These are phyloP conservation scores for Gallinago solitaria DNA, from an alignment of 2,797 vertebrate genomes.

Conservation along the genomic window DNA sequence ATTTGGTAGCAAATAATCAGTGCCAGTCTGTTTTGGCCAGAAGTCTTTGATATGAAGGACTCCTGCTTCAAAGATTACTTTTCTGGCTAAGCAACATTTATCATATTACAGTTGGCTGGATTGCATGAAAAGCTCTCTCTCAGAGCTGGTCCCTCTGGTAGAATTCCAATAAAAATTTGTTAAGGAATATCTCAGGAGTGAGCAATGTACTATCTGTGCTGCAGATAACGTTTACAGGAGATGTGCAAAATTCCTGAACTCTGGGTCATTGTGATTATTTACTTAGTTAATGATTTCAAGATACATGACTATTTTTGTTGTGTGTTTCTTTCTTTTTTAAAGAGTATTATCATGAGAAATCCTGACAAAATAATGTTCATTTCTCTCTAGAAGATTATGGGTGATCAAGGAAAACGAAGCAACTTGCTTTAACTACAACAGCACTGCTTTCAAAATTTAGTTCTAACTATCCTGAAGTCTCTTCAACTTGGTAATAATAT, in stretches of 20 bases:
- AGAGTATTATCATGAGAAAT: not conserved
- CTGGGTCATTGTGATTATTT: not conserved
- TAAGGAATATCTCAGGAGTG: not conserved
- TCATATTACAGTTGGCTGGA: rapidly evolving
- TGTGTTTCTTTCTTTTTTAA: not conserved
- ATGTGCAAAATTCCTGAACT: not conserved
- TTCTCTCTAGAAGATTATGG: not conserved
- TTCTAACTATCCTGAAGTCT: not conserved
- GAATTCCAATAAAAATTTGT: not conserved
- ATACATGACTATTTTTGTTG: not conserved
- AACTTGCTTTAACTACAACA: not conserved
- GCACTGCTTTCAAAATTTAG: not conserved
- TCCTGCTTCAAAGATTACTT: not conserved
- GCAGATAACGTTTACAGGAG: not conserved
- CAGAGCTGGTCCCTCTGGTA: not conserved
- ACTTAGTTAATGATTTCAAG: not conserved
- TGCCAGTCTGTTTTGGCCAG: not conserved
- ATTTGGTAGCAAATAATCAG: not conserved
- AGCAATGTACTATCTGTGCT: not conserved
- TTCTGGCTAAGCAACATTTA: not conserved
- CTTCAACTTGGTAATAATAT: not conserved
- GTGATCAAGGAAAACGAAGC: not conserved
- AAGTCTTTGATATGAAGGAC: not conserved
- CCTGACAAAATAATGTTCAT: not conserved
- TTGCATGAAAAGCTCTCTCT: not conserved